These are phyloP conservation scores for Drosophila sucinea DNA, from an alignment of 1,140 invertebrate genomes.

Conservation along the genomic window DNA sequence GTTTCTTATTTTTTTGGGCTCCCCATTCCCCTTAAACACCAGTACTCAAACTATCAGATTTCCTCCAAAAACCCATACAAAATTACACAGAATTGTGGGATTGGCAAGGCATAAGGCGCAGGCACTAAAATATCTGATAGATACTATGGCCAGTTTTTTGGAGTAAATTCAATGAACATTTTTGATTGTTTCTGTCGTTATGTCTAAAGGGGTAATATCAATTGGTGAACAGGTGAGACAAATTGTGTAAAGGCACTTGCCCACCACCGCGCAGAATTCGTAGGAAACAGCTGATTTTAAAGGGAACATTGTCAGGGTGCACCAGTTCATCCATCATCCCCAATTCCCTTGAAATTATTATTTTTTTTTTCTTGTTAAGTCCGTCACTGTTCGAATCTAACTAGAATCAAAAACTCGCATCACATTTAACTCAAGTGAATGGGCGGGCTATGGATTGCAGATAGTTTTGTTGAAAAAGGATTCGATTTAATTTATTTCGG, in stretches of 20 bases:
- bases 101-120: not conserved
- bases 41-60: conserved; percentile 7
- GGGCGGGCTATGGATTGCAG: too few species aligned
- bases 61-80: not conserved
- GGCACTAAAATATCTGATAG: not conserved
- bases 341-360: not conserved
- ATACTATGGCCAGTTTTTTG: not conserved
- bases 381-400: not conserved
- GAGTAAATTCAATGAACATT: not conserved
- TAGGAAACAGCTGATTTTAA: not conserved
- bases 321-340: not conserved
- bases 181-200: not conserved
- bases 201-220: not conserved
- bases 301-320: not conserved
- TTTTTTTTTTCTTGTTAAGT: not conserved
- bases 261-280: not conserved
- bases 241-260: not conserved
- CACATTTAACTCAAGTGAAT: not conserved
- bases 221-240: conserved; percentile 6
- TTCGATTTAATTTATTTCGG: too few species aligned
- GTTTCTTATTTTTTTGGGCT: not conserved
- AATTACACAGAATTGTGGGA: not conserved
- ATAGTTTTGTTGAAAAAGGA: too few species aligned
- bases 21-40: not conserved
- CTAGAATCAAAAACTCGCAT: not conserved